Conservation (phyloP, 2,888 invertebrate species). For the Tricholauxania praeusta region DNA sequence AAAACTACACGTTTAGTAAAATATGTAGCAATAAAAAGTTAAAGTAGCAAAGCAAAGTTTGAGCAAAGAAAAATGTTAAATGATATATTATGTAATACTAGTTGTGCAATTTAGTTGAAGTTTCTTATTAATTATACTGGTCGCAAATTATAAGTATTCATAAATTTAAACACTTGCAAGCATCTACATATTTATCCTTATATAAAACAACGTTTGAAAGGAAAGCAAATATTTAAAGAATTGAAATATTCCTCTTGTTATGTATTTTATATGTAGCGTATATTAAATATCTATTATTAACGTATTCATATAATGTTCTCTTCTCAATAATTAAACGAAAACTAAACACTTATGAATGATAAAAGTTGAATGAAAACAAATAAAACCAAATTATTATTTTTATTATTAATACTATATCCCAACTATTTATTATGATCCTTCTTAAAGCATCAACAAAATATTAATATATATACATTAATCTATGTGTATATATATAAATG, state of each 20-base stretch:
- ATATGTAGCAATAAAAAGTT: constrained; percentile 14
- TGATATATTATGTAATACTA: constrained; percentile 1
- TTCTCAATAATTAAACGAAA: constrained; percentile 21
- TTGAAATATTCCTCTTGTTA: constrained; percentile 24
- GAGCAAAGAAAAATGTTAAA: constrained; percentile 7
- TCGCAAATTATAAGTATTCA: neutral
- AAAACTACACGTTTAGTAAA: neutral
- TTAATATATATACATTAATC: neutral
- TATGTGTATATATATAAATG: constrained; percentile 5
- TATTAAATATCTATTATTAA: constrained; percentile 12
- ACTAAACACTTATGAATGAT: neutral
- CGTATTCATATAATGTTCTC: constrained; percentile 23
- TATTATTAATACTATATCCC: neutral
- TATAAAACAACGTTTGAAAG: neutral
- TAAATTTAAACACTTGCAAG: neutral
- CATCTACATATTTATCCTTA: constrained; percentile 12
- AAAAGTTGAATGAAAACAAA: constrained; percentile 6
- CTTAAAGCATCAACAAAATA: neutral
- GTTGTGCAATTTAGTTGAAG: constrained; percentile 18
- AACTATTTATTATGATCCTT: neutral
- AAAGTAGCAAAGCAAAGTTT: constrained; percentile 30
- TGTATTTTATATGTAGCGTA: constrained; percentile 22
- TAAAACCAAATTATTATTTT: constrained; percentile 4
- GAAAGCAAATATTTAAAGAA: constrained; percentile 19
- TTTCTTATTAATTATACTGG: constrained; percentile 13